These are phyloP conservation scores for Cerastis rubricosa DNA, from an alignment of 2,888 invertebrate species.

Conservation along the genomic window DNA sequence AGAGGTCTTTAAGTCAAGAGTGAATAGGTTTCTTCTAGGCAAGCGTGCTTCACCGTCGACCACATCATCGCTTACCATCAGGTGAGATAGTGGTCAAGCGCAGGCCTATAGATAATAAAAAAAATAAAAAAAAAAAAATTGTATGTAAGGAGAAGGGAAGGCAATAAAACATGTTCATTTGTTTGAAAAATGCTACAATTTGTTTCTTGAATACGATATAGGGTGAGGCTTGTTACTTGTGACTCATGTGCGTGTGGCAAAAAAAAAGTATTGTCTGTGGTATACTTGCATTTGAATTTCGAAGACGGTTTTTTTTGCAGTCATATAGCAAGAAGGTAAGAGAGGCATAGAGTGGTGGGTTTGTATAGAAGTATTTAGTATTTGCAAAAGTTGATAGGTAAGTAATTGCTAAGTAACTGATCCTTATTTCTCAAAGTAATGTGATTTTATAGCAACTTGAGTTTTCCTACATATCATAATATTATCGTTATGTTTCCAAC, in stretches of 20 bases:
- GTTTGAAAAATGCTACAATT: conserved; percentile 46
- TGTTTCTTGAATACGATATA: conserved; percentile 30
- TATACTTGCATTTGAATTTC: conserved; percentile 14
- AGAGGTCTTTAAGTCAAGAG: too few relatives aligned
- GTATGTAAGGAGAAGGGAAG: conserved; percentile 13
- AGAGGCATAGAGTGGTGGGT: neutral
- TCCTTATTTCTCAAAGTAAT: neutral
- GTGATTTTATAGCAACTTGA: neutral
- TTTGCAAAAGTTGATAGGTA: neutral
- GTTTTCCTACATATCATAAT: neutral
- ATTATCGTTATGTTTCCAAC: neutral
- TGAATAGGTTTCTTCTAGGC: too few relatives aligned
- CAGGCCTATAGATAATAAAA: too few relatives aligned
- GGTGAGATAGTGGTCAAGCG: too few relatives aligned
- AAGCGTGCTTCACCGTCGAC: too few relatives aligned
- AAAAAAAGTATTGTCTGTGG: conserved; percentile 16
- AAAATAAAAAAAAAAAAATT: too few relatives aligned
- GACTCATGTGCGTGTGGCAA: conserved; percentile 16
- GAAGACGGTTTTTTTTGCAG: neutral
- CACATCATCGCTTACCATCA: too few relatives aligned
- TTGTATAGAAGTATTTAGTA: neutral
- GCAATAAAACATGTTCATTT: conserved; percentile 46
- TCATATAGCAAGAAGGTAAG: neutral
- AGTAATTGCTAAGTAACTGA: neutral
- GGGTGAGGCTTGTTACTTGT: conserved; percentile 23